A percentile compares a stretch with the other conserved stretches of the same genome.
These are phyloP conservation scores for Argyrosomus japonicus DNA, from an alignment of 2,113 vertebrate species.

Conservation along the genomic window DNA sequence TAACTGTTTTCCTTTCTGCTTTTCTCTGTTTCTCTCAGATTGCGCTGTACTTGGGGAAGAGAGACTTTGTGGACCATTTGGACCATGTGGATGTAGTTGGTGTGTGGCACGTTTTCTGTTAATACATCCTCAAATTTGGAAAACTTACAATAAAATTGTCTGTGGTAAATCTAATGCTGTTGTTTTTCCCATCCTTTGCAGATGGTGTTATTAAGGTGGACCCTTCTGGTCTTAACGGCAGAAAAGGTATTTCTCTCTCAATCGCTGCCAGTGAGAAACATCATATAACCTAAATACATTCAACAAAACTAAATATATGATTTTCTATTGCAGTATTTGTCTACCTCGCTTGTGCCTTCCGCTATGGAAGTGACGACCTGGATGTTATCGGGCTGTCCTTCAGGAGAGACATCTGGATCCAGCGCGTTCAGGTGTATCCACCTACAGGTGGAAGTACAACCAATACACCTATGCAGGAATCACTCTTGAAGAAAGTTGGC, in stretches of 20 bases:
- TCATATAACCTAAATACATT: neutral
- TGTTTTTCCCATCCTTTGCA: slow-evolving; percentile 61
- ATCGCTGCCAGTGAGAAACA: neutral
- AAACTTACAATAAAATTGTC: neutral
- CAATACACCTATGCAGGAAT: slow-evolving; percentile 86
- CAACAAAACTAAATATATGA: neutral
- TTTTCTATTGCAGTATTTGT: slow-evolving; percentile 84
- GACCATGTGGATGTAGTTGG: slow-evolving; percentile 86
- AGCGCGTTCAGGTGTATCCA: slow-evolving; percentile 87
- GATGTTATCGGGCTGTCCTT: slow-evolving; percentile 91
- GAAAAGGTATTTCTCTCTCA: slow-evolving; percentile 86
- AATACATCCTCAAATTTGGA: neutral
- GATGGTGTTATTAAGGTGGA: slow-evolving; percentile 91
- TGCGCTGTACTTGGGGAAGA: slow-evolving; percentile 90
- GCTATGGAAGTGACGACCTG: slow-evolving; percentile 91
- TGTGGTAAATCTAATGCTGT: neutral
- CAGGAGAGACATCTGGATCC: slow-evolving; percentile 91
- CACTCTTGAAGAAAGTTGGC: slow-evolving; percentile 87
- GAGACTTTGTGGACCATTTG: slow-evolving; percentile 91
- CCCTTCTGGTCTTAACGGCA: slow-evolving; percentile 86
- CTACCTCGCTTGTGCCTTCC: slow-evolving; percentile 90
- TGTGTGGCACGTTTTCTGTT: slow-evolving; percentile 74
- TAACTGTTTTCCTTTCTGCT: slow-evolving; percentile 39
- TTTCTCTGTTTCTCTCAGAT: slow-evolving; percentile 80
- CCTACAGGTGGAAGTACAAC: slow-evolving; percentile 57